Conservation (phyloP, 1,140 invertebrate species). For the Coptotermes formosanus region DNA sequence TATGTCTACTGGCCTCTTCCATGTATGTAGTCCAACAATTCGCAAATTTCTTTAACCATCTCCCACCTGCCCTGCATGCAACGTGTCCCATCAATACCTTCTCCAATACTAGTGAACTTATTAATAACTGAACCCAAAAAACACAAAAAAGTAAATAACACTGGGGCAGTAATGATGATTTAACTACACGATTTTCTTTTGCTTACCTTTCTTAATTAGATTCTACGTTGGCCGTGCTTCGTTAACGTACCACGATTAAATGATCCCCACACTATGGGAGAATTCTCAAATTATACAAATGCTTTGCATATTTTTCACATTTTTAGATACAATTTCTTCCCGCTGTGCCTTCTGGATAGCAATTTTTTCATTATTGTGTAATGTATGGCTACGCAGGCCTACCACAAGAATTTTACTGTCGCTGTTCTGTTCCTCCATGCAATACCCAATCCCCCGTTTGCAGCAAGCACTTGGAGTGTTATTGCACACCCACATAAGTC, state of each 20-base stretch:
- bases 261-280: neutral
- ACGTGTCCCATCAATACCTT: no score
- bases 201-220: neutral
- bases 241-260: neutral
- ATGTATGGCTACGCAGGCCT: neutral
- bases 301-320: neutral
- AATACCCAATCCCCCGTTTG: no score
- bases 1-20: no score
- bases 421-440: neutral
- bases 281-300: neutral
- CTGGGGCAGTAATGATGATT: no score
- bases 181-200: no score
- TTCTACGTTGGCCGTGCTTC: neutral
- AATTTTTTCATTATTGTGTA: neutral
- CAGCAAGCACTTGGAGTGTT: neutral
- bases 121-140: no score
- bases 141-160: no score
- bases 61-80: no score
- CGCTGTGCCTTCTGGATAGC: neutral
- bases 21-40: no score
- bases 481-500: neutral
- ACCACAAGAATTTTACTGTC: neutral
- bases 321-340: neutral
- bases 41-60: no score
- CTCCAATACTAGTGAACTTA: no score